Base-by-base conservation (phyloP, 2,888 invertebrate genomes). In the Tigriopus californicus region DNA sequence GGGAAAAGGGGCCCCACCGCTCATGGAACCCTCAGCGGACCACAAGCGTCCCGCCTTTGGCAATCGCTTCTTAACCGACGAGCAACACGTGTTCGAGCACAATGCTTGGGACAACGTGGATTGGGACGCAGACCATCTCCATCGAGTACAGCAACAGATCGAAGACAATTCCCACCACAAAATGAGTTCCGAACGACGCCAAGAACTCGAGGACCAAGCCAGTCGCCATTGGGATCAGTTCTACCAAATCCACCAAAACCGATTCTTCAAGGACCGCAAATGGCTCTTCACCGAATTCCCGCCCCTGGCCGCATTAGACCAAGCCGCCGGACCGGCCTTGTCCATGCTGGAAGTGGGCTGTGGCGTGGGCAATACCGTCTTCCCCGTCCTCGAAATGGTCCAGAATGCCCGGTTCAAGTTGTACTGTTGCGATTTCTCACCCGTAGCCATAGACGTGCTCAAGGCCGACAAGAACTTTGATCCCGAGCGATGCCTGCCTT, bases 281-380 rank as follows among this genome's bases (percentile, higher is more conserved):
- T 97, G 97, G 97, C 74, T 98, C 0, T 89, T 94, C 67, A 94
- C 91, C 0, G 97, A 98, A 72, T 97, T 97, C 70, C 89, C 94
- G 1, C 97, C 97, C 73, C 72, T 97, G 40, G 81, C 33, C 22
- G 49, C 15, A 2, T 61, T 1, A 53, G 41, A 48, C 3, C 12
- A 60, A 42, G 48, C 15, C 48, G 41, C 62, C 46, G 58, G 52
- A 15, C 10, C 1, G 41, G 40, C 33, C 15, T 10, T 15, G 15
- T 15, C 15, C 15, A 54, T 83, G 68, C 82, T 91, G 67, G 92
- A 94, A 78, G 80, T 94, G 62, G 97, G 98, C 0, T 98, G 97
- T 74, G 97, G 97, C 5, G 95, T 92, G 13, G 97, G 97, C 11
- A 98, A 97, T 66, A 92, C 94, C 2, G 83, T 97, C 53, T 85